phyloP scores from a whole-genome alignment of 2,113 vertebrate species.

The Corydoras maculifer region DNA sequence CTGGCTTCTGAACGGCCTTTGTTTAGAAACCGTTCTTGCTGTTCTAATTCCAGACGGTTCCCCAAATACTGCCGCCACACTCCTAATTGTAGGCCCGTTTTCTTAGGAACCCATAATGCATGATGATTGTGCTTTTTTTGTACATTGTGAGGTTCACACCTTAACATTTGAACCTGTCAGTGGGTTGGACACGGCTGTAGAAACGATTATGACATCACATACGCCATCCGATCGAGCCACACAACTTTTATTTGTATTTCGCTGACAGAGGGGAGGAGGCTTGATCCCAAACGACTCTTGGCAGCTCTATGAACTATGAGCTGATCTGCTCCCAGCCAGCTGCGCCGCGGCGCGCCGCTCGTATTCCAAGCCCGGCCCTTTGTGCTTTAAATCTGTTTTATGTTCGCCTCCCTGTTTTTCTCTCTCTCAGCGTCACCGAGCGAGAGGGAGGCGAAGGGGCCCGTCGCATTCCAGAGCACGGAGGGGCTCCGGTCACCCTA shows the following conservation, averaged over 20 bases:
- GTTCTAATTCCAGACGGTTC: background rate
- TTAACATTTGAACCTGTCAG: too few species aligned
- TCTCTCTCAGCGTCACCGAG: conserved; percentile 58
- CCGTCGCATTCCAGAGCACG: conserved; percentile 53
- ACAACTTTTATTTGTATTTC: conserved; percentile 1
- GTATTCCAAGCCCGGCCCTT: conserved; percentile 36
- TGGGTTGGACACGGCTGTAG: too few species aligned
- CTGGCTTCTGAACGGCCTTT: conserved; percentile 3
- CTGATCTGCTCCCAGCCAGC: conserved; percentile 59
- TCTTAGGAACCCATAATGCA: too few species aligned
- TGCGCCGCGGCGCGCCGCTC: conserved; percentile 43
- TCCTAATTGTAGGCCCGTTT: too few species aligned
- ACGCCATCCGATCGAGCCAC: background rate
- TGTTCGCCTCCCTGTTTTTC: conserved; percentile 13
- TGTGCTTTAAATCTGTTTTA: conserved; percentile 49
- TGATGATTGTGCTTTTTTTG: too few species aligned
- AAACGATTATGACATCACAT: too few species aligned
- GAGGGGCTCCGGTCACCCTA: conserved; percentile 47
- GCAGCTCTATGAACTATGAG: conserved; percentile 54
- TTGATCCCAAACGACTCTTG: conserved; percentile 33
- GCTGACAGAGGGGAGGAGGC: conserved; percentile 7
- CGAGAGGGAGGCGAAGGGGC: conserved; percentile 57
- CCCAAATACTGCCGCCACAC: too few species aligned
- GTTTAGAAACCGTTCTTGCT: conserved; percentile 3
- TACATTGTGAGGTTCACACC: too few species aligned